Conservation (phyloP, 2,888 invertebrate species). For the Dioctria rufipes region DNA sequence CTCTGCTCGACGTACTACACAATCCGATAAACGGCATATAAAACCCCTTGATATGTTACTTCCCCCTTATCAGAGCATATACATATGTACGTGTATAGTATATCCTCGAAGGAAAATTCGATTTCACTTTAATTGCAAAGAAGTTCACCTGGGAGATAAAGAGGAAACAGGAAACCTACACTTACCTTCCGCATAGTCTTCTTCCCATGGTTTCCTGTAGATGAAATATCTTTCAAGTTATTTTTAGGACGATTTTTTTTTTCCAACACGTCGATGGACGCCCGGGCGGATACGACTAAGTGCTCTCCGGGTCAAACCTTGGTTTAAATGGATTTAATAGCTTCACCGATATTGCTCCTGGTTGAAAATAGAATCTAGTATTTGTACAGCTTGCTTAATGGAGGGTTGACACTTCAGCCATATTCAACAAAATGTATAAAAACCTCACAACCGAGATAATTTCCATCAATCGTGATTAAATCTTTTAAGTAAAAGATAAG, state of each 20-base stretch:
- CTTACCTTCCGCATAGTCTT: constrained; percentile 21
- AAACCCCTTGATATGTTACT: background rate
- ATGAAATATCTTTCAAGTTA: constrained; percentile 47
- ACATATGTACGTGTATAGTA: background rate
- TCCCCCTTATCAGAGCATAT: background rate
- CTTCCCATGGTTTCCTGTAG: constrained; percentile 45
- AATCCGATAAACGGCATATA: constrained; percentile 36
- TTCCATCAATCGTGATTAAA: too few relatives aligned
- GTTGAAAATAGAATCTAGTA: constrained; percentile 28
- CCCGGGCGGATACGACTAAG: background rate
- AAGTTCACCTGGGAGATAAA: constrained; percentile 54
- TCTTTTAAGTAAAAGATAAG: too few relatives aligned
- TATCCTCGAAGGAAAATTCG: constrained; percentile 50
- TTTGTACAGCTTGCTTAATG: background rate
- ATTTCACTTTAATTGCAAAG: constrained; percentile 55
- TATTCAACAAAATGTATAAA: too few relatives aligned
- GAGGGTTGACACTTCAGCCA: too few relatives aligned
- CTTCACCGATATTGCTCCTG: constrained; percentile 10
- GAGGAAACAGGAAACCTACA: constrained; percentile 55
- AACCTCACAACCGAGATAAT: too few relatives aligned
- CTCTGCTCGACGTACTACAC: constrained; percentile 13
- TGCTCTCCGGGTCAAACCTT: constrained; percentile 1
- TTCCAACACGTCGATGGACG: constrained; percentile 14
- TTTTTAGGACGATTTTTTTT: constrained; percentile 11
- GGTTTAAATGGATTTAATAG: constrained; percentile 22